These are phyloP conservation scores for Zaprionus davidi DNA, from an alignment of 1,140 invertebrate species.

Conservation along the genomic window DNA sequence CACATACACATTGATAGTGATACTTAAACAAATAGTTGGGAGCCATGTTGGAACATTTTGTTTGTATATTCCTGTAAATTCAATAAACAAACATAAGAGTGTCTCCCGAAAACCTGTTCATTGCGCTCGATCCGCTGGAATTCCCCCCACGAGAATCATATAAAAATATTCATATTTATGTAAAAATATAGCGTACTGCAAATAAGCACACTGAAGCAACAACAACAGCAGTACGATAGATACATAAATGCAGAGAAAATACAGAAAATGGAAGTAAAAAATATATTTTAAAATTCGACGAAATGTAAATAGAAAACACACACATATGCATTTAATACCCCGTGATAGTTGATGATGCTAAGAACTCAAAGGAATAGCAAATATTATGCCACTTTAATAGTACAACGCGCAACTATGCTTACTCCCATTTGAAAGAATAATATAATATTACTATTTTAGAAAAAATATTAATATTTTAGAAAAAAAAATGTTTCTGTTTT, in stretches of 20 bases:
- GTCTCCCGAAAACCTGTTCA: slow-evolving; percentile 4
- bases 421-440: too few species aligned
- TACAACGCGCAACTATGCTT: too few species aligned
- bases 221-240: background rate
- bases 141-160: background rate
- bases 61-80: slow-evolving; percentile 15
- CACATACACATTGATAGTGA: slow-evolving; percentile 5
- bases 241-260: slow-evolving; percentile 14
- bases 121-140: background rate
- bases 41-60: background rate
- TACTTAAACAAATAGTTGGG: slow-evolving; percentile 21
- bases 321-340: too few species aligned
- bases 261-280: slow-evolving; percentile 11
- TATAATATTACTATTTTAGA: too few species aligned
- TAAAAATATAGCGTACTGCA: background rate
- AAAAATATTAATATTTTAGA: too few species aligned
- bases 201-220: slow-evolving; percentile 18
- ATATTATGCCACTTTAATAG: too few species aligned
- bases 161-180: slow-evolving; percentile 18
- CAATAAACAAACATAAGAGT: slow-evolving; percentile 16
- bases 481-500: too few species aligned
- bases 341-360: too few species aligned
- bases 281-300: slow-evolving; percentile 20
- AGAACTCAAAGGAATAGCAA: too few species aligned
- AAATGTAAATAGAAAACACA: slow-evolving; percentile 14